These are phyloP conservation scores for Alloscopus bannaensis DNA, from an alignment of 2,888 invertebrate species.

Conservation along the genomic window DNA sequence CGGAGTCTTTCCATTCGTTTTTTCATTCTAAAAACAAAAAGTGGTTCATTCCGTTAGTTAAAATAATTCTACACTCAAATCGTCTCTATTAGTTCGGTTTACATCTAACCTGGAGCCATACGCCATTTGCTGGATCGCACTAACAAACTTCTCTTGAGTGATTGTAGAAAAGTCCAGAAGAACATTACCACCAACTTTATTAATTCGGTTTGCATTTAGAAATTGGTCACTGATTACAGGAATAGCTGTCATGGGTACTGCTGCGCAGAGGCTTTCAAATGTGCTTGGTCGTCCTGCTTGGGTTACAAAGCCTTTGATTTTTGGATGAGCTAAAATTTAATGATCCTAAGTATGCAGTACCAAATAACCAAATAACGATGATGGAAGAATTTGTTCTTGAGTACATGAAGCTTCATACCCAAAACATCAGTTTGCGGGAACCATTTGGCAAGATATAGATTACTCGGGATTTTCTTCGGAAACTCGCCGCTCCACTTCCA, in stretches of 20 bases:
- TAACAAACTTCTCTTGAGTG: slow-evolving; percentile 1
- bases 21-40: slow-evolving; percentile 13
- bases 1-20: slow-evolving; percentile 8
- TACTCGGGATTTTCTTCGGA: slow-evolving; percentile 64
- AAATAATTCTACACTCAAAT: background rate
- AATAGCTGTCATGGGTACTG: slow-evolving; percentile 63
- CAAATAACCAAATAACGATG: background rate
- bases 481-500: slow-evolving; percentile 72
- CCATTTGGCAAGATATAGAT: slow-evolving; percentile 70
- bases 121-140: background rate
- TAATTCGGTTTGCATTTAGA: background rate
- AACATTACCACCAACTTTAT: slow-evolving; percentile 36
- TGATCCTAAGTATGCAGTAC: too few relatives aligned
- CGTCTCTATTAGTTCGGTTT: background rate
- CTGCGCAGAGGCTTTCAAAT: slow-evolving; percentile 68
- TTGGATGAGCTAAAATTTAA: slow-evolving; percentile 46
- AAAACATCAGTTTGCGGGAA: slow-evolving; percentile 72
- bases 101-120: slow-evolving; percentile 24
- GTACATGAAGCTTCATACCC: slow-evolving; percentile 42
- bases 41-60: background rate
- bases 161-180: slow-evolving; percentile 48
- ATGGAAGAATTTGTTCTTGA: background rate
- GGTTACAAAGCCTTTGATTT: slow-evolving; percentile 66
- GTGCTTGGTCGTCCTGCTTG: slow-evolving; percentile 60
- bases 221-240: slow-evolving; percentile 54